A percentile compares a stretch with the other conserved stretches of the same genome.
phyloP scores from a whole-genome alignment of 2,888 invertebrate genomes.

The Athrips mouffetella region DNA sequence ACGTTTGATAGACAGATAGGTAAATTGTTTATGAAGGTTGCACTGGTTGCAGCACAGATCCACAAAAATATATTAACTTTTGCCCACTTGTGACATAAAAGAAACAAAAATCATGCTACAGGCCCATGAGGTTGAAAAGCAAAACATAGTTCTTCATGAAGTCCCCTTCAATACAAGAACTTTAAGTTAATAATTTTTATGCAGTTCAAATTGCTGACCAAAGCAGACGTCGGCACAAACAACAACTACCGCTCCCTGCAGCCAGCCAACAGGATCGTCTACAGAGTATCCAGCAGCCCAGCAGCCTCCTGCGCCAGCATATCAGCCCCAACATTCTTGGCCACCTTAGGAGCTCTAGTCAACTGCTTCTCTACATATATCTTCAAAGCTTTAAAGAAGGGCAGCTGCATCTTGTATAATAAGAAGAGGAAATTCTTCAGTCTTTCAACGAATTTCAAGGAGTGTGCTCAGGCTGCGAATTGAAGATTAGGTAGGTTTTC shows the following conservation, averaged over 20 bases:
- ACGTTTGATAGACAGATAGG: no score
- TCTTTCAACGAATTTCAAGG: conserved; percentile 18
- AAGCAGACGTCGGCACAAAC: conserved; percentile 52
- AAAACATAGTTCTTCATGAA: no score
- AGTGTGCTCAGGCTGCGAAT: conserved; percentile 11
- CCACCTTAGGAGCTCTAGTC: conserved; percentile 39
- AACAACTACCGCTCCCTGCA: conserved; percentile 71
- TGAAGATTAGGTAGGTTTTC: background rate
- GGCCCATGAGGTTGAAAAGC: no score
- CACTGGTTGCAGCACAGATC: no score
- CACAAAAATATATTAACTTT: no score
- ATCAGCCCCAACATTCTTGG: conserved; percentile 35
- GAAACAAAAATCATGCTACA: no score
- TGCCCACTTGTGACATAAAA: no score
- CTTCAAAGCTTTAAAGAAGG: conserved; percentile 24
- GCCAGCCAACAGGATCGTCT: conserved; percentile 52
- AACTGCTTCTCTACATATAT: conserved; percentile 39
- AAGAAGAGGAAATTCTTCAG: conserved; percentile 51
- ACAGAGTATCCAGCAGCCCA: conserved; percentile 39
- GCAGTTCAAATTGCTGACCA: conserved; percentile 58
- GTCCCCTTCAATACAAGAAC: no score
- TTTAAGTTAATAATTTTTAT: background rate
- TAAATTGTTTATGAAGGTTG: no score
- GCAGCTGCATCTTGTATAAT: conserved; percentile 44
- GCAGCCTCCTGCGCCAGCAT: conserved; percentile 45